These are phyloP conservation scores for Halocaridina rubra DNA, from an alignment of 2,888 invertebrate genomes.

Conservation along the genomic window DNA sequence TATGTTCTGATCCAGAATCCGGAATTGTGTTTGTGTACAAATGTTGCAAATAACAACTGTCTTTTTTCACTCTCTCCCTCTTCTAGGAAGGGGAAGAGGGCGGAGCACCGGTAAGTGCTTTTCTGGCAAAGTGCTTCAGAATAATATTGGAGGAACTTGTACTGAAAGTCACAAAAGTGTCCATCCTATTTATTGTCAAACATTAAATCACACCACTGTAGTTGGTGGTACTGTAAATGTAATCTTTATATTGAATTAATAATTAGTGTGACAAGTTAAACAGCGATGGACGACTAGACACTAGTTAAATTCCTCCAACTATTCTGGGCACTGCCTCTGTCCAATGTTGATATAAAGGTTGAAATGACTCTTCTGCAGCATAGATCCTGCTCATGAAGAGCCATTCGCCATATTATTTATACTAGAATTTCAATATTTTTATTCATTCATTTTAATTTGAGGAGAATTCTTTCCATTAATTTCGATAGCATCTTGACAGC, in stretches of 20 bases:
- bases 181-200: too few species aligned
- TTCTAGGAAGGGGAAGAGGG: slow-evolving; percentile 59
- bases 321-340: slow-evolving; percentile 13
- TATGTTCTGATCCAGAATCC: slow-evolving; percentile 32
- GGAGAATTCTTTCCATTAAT: slow-evolving; percentile 28
- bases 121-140: background rate
- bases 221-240: too few species aligned
- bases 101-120: slow-evolving; percentile 46
- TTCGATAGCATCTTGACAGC: slow-evolving; percentile 19
- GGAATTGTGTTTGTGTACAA: slow-evolving; percentile 51
- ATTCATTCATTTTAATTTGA: slow-evolving; percentile 4
- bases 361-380: slow-evolving; percentile 12
- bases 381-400: background rate
- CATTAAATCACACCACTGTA: too few species aligned
- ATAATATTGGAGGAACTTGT: background rate
- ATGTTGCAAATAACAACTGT: slow-evolving; percentile 57
- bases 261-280: too few species aligned
- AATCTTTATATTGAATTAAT: too few species aligned
- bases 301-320: background rate
- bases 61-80: slow-evolving; percentile 53
- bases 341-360: slow-evolving; percentile 25
- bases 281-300: too few species aligned
- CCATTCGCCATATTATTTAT: background rate
- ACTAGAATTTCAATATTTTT: background rate
- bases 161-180: background rate